phyloP scores from a whole-genome alignment of 2,113 vertebrate genomes.

The Lipotes vexillifer region DNA sequence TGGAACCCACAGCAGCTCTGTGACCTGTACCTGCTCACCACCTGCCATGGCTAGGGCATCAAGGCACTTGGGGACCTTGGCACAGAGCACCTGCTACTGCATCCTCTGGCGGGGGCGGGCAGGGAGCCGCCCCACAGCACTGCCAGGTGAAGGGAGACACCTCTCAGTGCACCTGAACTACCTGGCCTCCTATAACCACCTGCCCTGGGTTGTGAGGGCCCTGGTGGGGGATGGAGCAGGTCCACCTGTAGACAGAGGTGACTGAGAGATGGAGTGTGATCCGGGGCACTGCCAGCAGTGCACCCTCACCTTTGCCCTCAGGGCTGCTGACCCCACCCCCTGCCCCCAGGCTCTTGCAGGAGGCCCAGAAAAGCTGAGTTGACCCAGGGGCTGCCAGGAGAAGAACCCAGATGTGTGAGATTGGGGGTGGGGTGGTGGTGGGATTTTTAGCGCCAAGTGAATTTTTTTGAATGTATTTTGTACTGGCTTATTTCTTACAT shows the following conservation, averaged over 20 bases:
- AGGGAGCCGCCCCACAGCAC: conserved; percentile 83
- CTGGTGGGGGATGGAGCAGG: conserved; percentile 86
- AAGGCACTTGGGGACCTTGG: neutral
- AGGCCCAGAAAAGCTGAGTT: conserved; percentile 74
- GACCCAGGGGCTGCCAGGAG: neutral
- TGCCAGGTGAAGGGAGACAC: conserved; percentile 75
- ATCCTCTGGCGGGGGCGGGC: neutral
- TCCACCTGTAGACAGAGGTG: conserved; percentile 88
- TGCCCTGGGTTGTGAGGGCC: conserved; percentile 87
- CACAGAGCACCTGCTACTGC: neutral
- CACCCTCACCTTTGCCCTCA: conserved; percentile 85
- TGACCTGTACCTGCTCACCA: neutral
- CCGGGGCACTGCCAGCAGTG: conserved; percentile 80
- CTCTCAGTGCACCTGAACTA: conserved; percentile 89
- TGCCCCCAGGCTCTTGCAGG: conserved; percentile 82
- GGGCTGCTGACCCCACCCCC: conserved; percentile 78
- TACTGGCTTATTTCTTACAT: neutral
- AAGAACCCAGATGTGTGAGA: neutral
- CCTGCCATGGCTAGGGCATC: neutral
- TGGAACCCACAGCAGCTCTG: conserved; percentile 86
- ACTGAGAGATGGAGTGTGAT: conserved; percentile 86
- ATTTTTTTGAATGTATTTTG: conserved; percentile 28
- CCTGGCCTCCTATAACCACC: conserved; percentile 89
- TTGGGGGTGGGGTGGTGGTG: neutral
- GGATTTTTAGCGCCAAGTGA: neutral